Percentiles rank a stretch among this genome's conserved stretches.
Conservation (phyloP, 1,140 invertebrate species). For the Chironomus striatipennis region DNA sequence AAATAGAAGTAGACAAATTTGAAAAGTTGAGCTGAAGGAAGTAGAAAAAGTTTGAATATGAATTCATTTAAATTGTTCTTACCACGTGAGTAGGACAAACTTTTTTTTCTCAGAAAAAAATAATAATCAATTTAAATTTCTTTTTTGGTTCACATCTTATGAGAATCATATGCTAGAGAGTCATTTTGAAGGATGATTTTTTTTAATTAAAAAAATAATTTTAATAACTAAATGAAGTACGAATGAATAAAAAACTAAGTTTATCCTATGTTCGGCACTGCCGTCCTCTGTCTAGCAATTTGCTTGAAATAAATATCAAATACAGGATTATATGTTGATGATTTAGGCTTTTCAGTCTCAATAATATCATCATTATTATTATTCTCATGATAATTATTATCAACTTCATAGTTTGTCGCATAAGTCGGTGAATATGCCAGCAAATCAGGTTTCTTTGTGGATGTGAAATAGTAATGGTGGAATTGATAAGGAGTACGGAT, state of each 20-base stretch:
- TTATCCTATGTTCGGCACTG: background rate
- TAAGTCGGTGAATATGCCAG: conserved; percentile 31
- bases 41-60: too few relatives aligned
- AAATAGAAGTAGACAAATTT: too few relatives aligned
- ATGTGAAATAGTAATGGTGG: conserved; percentile 26
- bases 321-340: conserved; percentile 32
- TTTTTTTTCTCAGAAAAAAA: background rate
- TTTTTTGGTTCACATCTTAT: background rate
- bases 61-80: too few relatives aligned
- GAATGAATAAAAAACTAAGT: background rate
- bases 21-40: too few relatives aligned
- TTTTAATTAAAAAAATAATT: too few relatives aligned
- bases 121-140: background rate
- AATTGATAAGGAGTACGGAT: conserved; percentile 28
- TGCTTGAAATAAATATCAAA: conserved; percentile 24
- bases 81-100: too few relatives aligned
- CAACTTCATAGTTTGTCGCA: conserved; percentile 9
- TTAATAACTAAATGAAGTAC: too few relatives aligned
- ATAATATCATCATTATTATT: background rate
- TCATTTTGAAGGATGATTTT: background rate
- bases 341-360: conserved; percentile 28
- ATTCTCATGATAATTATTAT: conserved; percentile 16
- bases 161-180: background rate
- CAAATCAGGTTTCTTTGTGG: conserved; percentile 25
- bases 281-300: background rate